A percentile compares a stretch with the other conserved stretches of the same genome.
Conservation (phyloP, 2,888 invertebrate genomes). For the Caenorhabditis sp. region DNA sequence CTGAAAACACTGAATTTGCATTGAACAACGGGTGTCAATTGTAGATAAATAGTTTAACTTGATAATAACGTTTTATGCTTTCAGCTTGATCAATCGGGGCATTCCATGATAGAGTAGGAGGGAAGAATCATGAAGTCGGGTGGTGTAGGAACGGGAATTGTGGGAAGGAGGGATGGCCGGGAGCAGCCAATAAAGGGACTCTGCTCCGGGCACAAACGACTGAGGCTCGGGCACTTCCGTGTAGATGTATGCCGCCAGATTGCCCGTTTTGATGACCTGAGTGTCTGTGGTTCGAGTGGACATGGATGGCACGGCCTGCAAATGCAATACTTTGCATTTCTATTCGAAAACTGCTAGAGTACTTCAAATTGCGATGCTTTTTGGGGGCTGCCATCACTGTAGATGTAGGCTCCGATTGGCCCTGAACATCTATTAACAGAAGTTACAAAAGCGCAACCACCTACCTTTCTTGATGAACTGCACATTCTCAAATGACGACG, state of each 20-base stretch:
- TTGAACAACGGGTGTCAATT: constrained; percentile 33
- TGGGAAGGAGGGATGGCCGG: constrained; percentile 31
- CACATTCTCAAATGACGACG: constrained; percentile 43
- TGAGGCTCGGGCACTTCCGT: constrained; percentile 32
- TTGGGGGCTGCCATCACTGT: constrained; percentile 17
- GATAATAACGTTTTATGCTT: constrained; percentile 9
- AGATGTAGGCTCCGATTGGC: constrained; percentile 44
- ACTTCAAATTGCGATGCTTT: constrained; percentile 24
- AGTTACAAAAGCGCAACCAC: no score
- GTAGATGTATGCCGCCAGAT: constrained; percentile 48
- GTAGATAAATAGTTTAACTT: no score
- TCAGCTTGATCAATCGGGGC: constrained; percentile 40
- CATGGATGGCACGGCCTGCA: constrained; percentile 23
- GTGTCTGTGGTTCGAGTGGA: constrained; percentile 25
- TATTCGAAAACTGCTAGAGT: not conserved
- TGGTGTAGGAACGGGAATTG: constrained; percentile 10
- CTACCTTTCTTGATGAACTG: constrained; percentile 50
- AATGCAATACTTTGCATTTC: not conserved
- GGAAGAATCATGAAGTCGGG: constrained; percentile 46
- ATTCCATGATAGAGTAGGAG: constrained; percentile 51
- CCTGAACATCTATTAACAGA: no score
- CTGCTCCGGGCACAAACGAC: constrained; percentile 1
- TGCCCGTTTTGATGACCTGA: constrained; percentile 41
- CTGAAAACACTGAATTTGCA: constrained; percentile 42
- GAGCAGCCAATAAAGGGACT: constrained; percentile 42